Percentiles rank a stretch among this genome's conserved stretches.
Evolutionary conservation across 2,888 invertebrate genomes (phyloP).

Genomic region (Hydropsyche betteni): DNA sequence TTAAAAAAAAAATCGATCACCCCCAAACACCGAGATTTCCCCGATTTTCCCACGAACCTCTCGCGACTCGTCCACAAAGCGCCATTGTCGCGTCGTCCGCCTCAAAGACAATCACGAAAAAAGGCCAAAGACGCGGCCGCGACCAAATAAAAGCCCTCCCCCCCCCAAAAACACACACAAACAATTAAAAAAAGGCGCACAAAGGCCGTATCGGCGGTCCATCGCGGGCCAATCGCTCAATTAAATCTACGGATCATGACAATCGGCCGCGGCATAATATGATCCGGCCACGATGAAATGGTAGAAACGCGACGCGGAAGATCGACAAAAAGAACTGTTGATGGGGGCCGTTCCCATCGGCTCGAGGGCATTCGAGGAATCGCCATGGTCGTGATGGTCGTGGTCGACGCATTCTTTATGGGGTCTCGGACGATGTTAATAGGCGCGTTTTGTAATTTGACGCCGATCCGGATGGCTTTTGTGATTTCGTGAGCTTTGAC

Average conservation of each 20-base stretch:
- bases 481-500: too few relatives aligned
- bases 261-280: slow-evolving; percentile 44
- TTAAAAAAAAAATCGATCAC: too few relatives aligned
- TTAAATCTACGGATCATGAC: slow-evolving; percentile 51
- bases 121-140: background rate
- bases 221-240: slow-evolving; percentile 48
- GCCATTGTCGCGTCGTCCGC: slow-evolving; percentile 4
- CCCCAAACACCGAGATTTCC: too few relatives aligned
- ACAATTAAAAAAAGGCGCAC: background rate
- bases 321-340: background rate
- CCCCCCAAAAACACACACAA: background rate
- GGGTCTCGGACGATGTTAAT: slow-evolving; percentile 2
- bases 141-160: background rate
- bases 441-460: slow-evolving; percentile 25
- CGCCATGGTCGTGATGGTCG: slow-evolving; percentile 13
- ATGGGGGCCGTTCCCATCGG: background rate
- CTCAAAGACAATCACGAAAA: slow-evolving; percentile 26
- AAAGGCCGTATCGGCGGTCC: slow-evolving; percentile 42
- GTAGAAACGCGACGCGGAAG: slow-evolving; percentile 13
- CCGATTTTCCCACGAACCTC: background rate
- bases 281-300: slow-evolving; percentile 40
- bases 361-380: slow-evolving; percentile 35
- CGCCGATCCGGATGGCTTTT: background rate
- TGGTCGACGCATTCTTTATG: background rate
- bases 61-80: background rate